Base-by-base conservation (phyloP, 2,797 vertebrate genomes). In the Eurystomus glaucurus region DNA sequence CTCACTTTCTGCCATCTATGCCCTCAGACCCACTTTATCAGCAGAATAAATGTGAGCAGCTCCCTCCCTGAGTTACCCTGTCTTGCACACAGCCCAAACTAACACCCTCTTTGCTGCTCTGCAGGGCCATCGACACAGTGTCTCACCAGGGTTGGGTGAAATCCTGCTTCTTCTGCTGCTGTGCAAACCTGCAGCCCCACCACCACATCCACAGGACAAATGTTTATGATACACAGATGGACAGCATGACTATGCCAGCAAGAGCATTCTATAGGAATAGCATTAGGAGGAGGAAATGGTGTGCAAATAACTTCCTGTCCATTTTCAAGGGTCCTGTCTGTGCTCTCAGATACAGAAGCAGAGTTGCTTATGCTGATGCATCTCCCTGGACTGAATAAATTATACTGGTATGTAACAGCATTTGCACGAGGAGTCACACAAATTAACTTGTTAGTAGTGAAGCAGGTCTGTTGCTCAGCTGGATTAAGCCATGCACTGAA, bases 101-200 rank as follows among this genome's bases (percentile, higher is more conserved):
- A 37, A 81, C 50, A 48, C 14, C 25, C 28, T 31, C 48, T 41
- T 5, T 55, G 55, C 55, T 50, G 77, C 61, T 70, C 69, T 6
- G 2, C 3, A 12, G 28, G 2, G 10, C 11, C 54, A 43, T 1
- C 0, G 2, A 15, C 48, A 35, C 29, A 8, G 7, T 22, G 14
- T 45, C 76, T 61, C 69, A 61, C 22, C 43, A 46, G 69, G 31
- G 7, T 0, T 21, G 46, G 51, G 25, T 35, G n/a, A 78, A 70
- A 70, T 50, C 20, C 13, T 11, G 16, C 16, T 52, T 48, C 20
- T 61, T 9, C 35, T 45, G 14, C 16, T 31, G 29, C 37, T n/a
- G 48, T 14, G 48, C 74, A 81, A 25, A 58, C 46, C 70, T 16
- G 18, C 41, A 82, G 52, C 50, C 64, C 31, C 8, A 13, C 7